Conservation (phyloP, 2,888 invertebrate species). For the Sarcophaga caerulescens region DNA sequence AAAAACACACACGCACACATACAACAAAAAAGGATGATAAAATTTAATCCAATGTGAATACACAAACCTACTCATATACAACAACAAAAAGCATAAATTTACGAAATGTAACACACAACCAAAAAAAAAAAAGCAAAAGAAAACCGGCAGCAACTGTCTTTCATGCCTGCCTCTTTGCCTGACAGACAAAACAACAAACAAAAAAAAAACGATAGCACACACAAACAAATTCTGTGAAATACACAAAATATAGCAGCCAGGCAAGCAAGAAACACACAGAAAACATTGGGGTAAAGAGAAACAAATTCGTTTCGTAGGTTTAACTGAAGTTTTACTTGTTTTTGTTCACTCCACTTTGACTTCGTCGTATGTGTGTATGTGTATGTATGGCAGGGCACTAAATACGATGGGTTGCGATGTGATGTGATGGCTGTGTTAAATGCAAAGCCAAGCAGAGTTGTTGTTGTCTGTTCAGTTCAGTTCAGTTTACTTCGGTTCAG, state of each 20-base stretch:
- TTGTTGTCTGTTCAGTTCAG: neutral
- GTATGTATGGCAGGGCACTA: neutral
- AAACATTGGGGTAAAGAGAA: neutral
- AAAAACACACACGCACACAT: no score
- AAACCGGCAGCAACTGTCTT: constrained; percentile 15
- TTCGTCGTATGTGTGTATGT: neutral
- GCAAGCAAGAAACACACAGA: neutral
- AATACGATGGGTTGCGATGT: neutral
- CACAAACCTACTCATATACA: constrained; percentile 65
- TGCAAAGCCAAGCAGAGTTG: neutral
- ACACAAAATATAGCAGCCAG: neutral
- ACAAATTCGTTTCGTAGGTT: neutral
- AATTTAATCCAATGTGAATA: constrained; percentile 29
- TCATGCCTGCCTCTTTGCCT: constrained; percentile 27
- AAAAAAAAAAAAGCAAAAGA: constrained; percentile 19
- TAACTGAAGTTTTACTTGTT: neutral
- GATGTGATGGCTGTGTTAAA: neutral
- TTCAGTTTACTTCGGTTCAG: neutral
- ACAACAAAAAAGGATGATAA: constrained; percentile 41
- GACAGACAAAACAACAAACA: neutral
- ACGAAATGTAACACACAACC: constrained; percentile 45
- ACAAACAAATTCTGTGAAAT: neutral
- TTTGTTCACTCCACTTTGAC: neutral
- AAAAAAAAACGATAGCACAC: neutral
- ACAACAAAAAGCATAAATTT: constrained; percentile 56